A percentile compares a stretch with the other conserved stretches of the same genome.
Conservation (phyloP, 1,140 invertebrate species). For the Drosophila burlai region DNA sequence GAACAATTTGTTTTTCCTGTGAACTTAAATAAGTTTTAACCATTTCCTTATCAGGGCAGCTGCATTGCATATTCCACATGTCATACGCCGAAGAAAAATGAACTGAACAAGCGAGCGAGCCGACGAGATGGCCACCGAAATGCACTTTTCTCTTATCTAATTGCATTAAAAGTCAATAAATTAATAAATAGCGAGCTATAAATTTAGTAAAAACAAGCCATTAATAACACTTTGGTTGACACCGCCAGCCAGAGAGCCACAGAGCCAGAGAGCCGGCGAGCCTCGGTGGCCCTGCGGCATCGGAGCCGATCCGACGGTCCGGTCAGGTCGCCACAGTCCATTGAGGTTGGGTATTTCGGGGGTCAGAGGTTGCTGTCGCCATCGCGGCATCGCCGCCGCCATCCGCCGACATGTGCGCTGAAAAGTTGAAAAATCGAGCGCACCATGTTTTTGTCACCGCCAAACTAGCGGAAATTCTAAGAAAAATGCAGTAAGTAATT, state of each 20-base stretch:
- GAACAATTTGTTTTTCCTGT: not conserved
- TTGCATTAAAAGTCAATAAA: conserved; percentile 82
- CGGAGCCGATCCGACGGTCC: conserved; percentile 37
- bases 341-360: conserved; percentile 9
- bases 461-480: conserved; percentile 66
- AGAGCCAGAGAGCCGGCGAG: not conserved
- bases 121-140: conserved; percentile 45
- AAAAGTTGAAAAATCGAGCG: conserved; percentile 80
- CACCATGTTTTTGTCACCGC: conserved; percentile 75
- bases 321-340: conserved; percentile 56
- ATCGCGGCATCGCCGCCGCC: conserved; percentile 12
- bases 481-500: conserved; percentile 66
- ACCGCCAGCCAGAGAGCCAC: conserved; percentile 31
- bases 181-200: conserved; percentile 83
- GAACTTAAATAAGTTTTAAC: conserved; percentile 29
- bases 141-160: conserved; percentile 82
- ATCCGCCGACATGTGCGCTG: conserved; percentile 42
- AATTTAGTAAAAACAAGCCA: conserved; percentile 84
- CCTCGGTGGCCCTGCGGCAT: conserved; percentile 29
- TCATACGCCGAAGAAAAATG: conserved; percentile 68
- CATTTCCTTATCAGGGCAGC: conserved; percentile 59
- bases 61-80: conserved; percentile 58
- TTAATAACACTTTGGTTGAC: conserved; percentile 83
- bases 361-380: conserved; percentile 56
- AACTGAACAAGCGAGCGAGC: conserved; percentile 33